Evolutionary conservation across 2,113 vertebrate species (phyloP), one percentile per base, ranked within the genome.

Genomic region (Platichthys stellatus): DNA sequence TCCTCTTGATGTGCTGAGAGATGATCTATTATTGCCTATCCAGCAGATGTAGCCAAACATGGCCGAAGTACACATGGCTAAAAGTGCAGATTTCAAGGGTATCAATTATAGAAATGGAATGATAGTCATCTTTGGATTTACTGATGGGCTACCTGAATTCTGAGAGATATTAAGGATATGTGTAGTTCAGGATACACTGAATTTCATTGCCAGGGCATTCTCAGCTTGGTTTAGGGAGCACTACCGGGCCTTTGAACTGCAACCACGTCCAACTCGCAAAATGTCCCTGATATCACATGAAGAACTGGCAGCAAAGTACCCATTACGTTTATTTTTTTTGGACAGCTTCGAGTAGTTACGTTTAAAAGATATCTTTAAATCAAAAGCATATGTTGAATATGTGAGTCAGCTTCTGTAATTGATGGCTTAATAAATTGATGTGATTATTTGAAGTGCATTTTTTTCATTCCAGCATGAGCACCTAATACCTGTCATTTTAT

Each of bases 241-340:
- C 49, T 67, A 67, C 24, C 17, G 47, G 24, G 45, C 47, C 64
- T 67, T 67, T 67, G 64, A 53, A 53, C 47, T 68, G 65, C 65
- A 23, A 54, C 65, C 51, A 68, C 56, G 28, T 54, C 47, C 65
- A 68, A 68, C 51, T 68, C 24, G 26, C 35, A 40, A 12, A 63
- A 63, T 63, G 61, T 63, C 18, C 35, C 35, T 63, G 61, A 31
- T 60, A 31, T 28, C 58, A 60, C 59, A n/a, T 61, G 59, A 61
- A 8, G 2, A 61, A 60, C 18, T 61, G 59, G 28, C 53, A 68
- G 47, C 53, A 21, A 47, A 47, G 40, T 49, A 53, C 17, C 24
- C 62, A 23, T 65, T 65, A 49, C 40, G 17, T 49, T 14, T 49
- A 65, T 43, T 47, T 47, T 47, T 0, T 12, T 65, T 26, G 63